Conservation (phyloP, 2,113 vertebrate genomes). For the Ivindomyrus marchei region DNA sequence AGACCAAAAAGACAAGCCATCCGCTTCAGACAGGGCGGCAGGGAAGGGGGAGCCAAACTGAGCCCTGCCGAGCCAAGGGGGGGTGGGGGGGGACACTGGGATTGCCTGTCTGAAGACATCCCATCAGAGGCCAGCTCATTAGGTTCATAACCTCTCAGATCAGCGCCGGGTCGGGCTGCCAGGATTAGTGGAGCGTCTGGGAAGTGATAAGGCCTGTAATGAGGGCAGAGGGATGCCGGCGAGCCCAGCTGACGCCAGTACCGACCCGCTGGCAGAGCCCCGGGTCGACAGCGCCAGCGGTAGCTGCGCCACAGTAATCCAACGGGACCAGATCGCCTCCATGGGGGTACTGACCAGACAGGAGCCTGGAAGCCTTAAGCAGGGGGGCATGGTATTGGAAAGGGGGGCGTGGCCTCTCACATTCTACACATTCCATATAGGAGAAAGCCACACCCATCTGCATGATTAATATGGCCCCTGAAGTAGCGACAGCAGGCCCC, state of each 20-base stretch:
- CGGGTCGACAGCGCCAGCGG: background rate
- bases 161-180: conserved; percentile 58
- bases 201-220: conserved; percentile 64
- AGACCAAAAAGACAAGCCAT: background rate
- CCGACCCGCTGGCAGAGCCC: conserved; percentile 40
- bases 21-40: background rate
- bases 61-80: conserved; percentile 45
- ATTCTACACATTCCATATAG: background rate
- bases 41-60: conserved; percentile 37
- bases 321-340: background rate
- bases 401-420: background rate
- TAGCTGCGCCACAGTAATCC: background rate
- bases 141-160: conserved; percentile 68
- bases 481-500: background rate
- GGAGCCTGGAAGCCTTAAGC: background rate
- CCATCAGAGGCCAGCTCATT: conserved; percentile 63
- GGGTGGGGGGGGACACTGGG: conserved; percentile 38
- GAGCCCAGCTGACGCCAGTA: conserved; percentile 46
- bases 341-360: background rate
- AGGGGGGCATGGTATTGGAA: background rate
- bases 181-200: conserved; percentile 52
- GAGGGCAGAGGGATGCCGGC: conserved; percentile 49
- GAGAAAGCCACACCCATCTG: background rate
- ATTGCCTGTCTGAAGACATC: conserved; percentile 62
- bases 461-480: background rate